These are phyloP conservation scores for Eulemur rubriventer DNA, from an alignment of 2,797 vertebrate genomes.

Conservation along the genomic window DNA sequence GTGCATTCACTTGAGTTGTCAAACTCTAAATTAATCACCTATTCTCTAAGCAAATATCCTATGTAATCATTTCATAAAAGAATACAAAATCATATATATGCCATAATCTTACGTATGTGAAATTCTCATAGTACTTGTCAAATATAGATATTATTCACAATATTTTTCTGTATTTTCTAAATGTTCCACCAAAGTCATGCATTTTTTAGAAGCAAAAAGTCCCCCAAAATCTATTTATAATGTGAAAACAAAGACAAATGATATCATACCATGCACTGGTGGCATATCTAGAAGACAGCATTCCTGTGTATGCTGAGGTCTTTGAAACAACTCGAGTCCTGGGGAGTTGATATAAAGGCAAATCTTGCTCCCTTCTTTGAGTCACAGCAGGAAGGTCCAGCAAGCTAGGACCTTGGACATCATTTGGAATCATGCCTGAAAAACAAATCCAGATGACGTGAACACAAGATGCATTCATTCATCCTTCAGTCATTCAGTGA, in stretches of 20 bases:
- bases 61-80: not conserved
- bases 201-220: not conserved
- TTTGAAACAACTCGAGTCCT: conserved; percentile 40
- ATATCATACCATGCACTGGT: not conserved
- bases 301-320: not conserved
- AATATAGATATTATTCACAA: not conserved
- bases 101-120: not conserved
- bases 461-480: not conserved
- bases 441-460: conserved; percentile 18
- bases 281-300: conserved; percentile 63
- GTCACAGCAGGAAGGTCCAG: conserved; percentile 68
- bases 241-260: not conserved
- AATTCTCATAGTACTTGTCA: not conserved
- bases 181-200: not conserved
- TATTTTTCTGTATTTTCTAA: conserved; percentile 25
- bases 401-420: conserved; percentile 54
- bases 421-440: conserved; percentile 69
- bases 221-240: not conserved
- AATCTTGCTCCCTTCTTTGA: conserved; percentile 64
- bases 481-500: not conserved
- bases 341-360: conserved; percentile 60
- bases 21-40: not conserved
- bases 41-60: conserved; percentile 12
- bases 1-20: not conserved
- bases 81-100: not conserved